Evolutionary conservation across 2,797 vertebrate genomes (phyloP).

Genomic region (Anisognathus igniventris): DNA sequence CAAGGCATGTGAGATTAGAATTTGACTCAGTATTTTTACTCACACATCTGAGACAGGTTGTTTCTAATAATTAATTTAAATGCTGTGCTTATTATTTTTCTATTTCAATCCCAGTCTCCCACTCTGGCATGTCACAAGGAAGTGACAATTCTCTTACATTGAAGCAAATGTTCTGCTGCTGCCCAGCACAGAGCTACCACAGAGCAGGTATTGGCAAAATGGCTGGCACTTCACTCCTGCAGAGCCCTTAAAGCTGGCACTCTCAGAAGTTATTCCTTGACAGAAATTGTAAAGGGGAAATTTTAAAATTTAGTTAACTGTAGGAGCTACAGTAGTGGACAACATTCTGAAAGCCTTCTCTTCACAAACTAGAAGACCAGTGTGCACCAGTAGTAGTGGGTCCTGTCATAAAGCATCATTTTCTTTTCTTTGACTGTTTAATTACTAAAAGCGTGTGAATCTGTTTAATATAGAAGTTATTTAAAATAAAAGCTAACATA

Average conservation of each 20-base stretch:
- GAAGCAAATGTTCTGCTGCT: neutral
- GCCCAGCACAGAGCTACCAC: neutral
- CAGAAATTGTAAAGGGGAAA: neutral
- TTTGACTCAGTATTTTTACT: neutral
- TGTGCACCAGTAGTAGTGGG: neutral
- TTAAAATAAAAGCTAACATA: neutral
- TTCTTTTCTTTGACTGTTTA: neutral
- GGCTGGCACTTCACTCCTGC: neutral
- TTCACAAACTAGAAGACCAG: neutral
- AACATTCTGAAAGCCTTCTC: neutral
- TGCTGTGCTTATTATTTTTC: neutral
- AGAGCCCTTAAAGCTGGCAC: neutral
- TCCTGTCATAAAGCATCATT: neutral
- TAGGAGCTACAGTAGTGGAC: rapidly evolving
- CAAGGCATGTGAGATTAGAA: neutral
- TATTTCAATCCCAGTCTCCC: neutral
- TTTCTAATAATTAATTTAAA: neutral
- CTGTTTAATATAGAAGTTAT: neutral
- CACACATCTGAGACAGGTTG: neutral
- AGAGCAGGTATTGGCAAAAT: neutral
- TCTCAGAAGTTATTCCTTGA: neutral
- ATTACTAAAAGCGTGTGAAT: neutral
- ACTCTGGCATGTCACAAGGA: neutral
- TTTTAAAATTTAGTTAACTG: neutral
- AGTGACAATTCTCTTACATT: neutral